These are phyloP conservation scores for Gymnarchus niloticus DNA, from an alignment of 2,113 vertebrate genomes.

Conservation along the genomic window DNA sequence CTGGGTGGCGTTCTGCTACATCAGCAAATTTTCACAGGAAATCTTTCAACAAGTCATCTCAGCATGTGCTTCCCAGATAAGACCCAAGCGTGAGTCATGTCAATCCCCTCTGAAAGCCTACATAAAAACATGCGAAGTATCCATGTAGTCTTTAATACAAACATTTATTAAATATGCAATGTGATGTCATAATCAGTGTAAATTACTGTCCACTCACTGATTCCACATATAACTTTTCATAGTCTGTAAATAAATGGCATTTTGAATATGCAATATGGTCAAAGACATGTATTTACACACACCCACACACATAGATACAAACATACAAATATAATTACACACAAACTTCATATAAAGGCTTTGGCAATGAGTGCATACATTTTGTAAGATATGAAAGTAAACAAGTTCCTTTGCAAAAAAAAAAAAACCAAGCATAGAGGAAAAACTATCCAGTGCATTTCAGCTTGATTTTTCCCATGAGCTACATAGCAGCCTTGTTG, in stretches of 20 bases:
- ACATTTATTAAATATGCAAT: constrained; percentile 69
- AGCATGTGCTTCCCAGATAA: not conserved
- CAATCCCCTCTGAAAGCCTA: too few species aligned
- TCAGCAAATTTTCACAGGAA: not conserved
- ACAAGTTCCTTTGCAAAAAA: constrained; percentile 52
- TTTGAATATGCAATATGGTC: constrained; percentile 55
- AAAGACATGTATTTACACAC: constrained; percentile 42
- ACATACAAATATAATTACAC: constrained; percentile 47
- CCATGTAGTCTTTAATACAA: constrained; percentile 59
- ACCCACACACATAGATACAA: constrained; percentile 23
- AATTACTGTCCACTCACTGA: constrained; percentile 61
- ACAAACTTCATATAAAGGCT: constrained; percentile 66
- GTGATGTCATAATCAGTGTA: constrained; percentile 53
- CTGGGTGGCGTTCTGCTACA: not conserved
- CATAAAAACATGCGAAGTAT: not conserved
- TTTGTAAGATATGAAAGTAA: constrained; percentile 56
- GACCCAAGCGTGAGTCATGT: not conserved
- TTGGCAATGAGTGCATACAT: constrained; percentile 66
- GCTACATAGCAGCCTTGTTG: constrained; percentile 46
- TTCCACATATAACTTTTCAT: constrained; percentile 45
- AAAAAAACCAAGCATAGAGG: constrained; percentile 57
- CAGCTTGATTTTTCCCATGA: constrained; percentile 46
- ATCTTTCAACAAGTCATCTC: not conserved
- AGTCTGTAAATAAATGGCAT: constrained; percentile 57
- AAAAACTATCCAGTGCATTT: constrained; percentile 68